Conservation (phyloP, 1,140 invertebrate genomes). For the Heliconius nattereri region DNA sequence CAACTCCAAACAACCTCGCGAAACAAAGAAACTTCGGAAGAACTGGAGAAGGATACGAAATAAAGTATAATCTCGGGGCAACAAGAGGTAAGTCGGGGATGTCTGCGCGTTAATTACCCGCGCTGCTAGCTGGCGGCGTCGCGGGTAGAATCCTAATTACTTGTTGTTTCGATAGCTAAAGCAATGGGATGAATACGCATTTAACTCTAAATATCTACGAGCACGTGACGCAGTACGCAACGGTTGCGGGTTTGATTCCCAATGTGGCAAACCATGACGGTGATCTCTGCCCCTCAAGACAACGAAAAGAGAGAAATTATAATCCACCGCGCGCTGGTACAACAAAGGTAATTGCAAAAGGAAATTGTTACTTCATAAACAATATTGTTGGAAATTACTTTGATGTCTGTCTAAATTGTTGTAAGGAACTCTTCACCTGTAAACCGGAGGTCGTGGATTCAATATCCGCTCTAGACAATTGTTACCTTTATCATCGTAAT, state of each 20-base stretch:
- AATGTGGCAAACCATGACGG: background rate
- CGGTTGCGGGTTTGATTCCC: no score
- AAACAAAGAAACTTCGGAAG: background rate
- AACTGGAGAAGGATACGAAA: background rate
- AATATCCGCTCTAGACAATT: constrained; percentile 11
- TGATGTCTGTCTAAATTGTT: background rate
- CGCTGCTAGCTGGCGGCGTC: background rate
- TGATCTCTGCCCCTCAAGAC: no score
- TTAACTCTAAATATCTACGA: no score
- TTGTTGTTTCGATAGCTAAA: background rate
- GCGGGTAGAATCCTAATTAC: background rate
- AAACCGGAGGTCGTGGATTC: background rate
- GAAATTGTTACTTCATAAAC: background rate
- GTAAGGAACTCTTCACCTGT: background rate
- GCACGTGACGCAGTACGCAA: background rate
- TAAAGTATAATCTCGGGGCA: background rate
- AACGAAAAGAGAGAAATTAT: no score
- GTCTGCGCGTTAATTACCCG: constrained; percentile 10
- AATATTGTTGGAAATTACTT: background rate
- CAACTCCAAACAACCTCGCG: background rate
- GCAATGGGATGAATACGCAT: background rate
- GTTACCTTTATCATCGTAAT: background rate
- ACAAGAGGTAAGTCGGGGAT: background rate
- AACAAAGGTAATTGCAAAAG: background rate
- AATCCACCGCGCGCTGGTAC: no score